These are phyloP conservation scores for Pocillopora verrucosa DNA, from an alignment of 64 coral and sea anemone genomes.

Conservation along the genomic window DNA sequence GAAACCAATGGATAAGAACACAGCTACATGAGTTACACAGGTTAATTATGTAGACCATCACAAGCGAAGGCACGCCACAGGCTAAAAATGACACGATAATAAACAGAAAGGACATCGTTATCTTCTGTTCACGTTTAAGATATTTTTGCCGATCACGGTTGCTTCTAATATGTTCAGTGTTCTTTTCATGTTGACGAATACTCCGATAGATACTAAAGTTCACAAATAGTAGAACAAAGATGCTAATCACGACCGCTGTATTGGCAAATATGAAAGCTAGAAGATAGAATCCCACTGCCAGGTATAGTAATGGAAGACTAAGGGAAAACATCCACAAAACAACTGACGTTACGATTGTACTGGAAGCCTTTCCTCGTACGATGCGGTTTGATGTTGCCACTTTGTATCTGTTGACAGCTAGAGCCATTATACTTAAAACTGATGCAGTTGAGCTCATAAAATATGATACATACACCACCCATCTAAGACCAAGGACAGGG, in stretches of 20 bases:
- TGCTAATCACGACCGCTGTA: constrained; percentile 36
- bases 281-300: constrained; percentile 1
- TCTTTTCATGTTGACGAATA: background rate
- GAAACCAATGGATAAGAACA: constrained; percentile 43
- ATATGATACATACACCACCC: constrained; percentile 37
- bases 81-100: constrained; percentile 31
- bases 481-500: constrained; percentile 1
- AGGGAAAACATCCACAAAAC: constrained; percentile 29
- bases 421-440: constrained; percentile 44
- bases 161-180: background rate
- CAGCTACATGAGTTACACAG: constrained; percentile 31
- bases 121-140: background rate
- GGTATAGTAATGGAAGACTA: background rate
- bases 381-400: background rate
- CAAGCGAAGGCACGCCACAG: constrained; percentile 26
- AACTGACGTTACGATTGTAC: background rate
- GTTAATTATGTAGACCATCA: constrained; percentile 47
- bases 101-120: constrained; percentile 25
- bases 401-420: constrained; percentile 79
- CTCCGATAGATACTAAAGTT: constrained; percentile 1
- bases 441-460: constrained; percentile 70
- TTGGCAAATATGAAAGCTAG: constrained; percentile 51
- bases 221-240: background rate
- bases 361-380: background rate
- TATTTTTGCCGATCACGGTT: background rate